Conservation (phyloP, 1,140 invertebrate species). For the Trachymyrmex cornetzi region DNA sequence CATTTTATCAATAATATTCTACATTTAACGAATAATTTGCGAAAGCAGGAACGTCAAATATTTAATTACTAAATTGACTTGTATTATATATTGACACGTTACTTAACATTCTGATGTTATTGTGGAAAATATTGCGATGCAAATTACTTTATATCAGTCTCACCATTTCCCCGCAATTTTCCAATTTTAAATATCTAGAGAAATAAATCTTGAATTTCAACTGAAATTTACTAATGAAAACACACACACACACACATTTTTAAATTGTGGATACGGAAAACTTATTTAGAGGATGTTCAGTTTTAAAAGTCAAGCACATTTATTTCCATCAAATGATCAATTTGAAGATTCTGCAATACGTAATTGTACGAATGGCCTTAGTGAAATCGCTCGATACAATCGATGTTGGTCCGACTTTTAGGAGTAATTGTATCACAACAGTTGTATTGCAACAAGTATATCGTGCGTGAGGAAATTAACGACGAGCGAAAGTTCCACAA, state of each 20-base stretch:
- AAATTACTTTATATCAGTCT: conserved; percentile 9
- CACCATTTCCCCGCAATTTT: not conserved
- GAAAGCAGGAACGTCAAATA: conserved; percentile 48
- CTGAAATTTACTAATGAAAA: not conserved
- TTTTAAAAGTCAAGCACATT: not conserved
- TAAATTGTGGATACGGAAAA: not conserved
- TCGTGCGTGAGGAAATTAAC: conserved; percentile 47
- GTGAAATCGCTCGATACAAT: conserved; percentile 4
- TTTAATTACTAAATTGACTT: conserved; percentile 55
- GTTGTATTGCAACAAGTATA: conserved; percentile 38
- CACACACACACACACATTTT: not conserved
- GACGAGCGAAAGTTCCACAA: conserved; percentile 55
- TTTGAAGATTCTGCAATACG: not conserved
- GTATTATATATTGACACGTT: conserved; percentile 34
- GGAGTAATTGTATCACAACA: conserved; percentile 37
- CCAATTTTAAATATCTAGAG: not conserved
- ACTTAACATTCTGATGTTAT: conserved; percentile 32
- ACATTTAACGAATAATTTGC: conserved; percentile 36
- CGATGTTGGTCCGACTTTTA: not conserved
- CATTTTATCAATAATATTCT: conserved; percentile 56
- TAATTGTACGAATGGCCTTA: not conserved
- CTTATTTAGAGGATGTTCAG: no score
- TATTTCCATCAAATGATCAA: not conserved
- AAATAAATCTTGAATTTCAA: not conserved
- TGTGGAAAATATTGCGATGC: conserved; percentile 5